Evolutionary conservation across 2,113 vertebrate genomes (phyloP), one percentile per base, ranked within the genome.

Genomic region (Parus major): DNA sequence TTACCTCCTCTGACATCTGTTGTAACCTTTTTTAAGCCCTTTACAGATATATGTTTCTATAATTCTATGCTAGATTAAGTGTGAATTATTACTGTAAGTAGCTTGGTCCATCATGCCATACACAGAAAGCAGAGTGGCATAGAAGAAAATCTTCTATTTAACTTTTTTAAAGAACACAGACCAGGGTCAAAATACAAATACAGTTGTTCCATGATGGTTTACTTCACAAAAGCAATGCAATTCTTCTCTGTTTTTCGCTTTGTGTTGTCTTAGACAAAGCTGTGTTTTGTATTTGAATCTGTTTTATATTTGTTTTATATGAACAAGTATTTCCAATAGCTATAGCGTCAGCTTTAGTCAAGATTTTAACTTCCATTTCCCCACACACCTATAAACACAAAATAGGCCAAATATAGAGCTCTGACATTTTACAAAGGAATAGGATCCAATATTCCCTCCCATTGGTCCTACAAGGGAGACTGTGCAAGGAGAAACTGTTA

Each of bases 21-120:
- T 87, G 27, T 33, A 80, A 24, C 21, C 5, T 65, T 47, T 55
- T 15, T 28, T 69, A 87, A 79, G 19, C 19, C 36, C 18, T 57
- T 90, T 76, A 52, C 14, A 72, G 41, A 28, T 15, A 3, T 44
- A 69, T 76, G 91, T 95, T 85, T 82, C 52, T 91, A 13, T 82
- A 95, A 93, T 75, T 89, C n/a, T 79, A 4, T 71, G 28, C 75
- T 35, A 63, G 12, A 47, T 84, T 66, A 55, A 79, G 25, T 65
- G 18, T 76, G 84, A 93, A 36, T 85, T 93, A 68, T 92, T 95
- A 44, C 49, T 80, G 17, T 92, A 80, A 91, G 21, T 36, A 87
- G 18, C 63, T 92, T 82, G 86, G 47, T 95, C 81, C 36, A 66
- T 85, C 50, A 39, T 16, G 29, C 35, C 25, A 28, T 20, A 33